Percentiles rank a stretch among this genome's conserved stretches.
These are phyloP conservation scores for Xanthorhoe spadicearia DNA, from an alignment of 2,888 invertebrate genomes.

Conservation along the genomic window DNA sequence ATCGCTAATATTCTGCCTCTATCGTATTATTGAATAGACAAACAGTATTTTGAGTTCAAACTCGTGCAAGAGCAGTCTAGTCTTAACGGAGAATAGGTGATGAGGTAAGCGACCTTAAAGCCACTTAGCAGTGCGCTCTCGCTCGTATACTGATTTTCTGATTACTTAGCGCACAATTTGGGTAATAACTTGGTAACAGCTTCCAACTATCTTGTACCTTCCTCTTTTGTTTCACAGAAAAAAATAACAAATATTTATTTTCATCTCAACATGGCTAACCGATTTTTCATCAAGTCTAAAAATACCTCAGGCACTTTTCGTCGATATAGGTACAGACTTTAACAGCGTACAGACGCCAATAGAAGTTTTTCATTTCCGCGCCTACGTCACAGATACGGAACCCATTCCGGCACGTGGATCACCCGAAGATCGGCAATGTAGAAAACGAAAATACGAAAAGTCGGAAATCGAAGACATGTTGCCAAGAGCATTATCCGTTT, in stretches of 20 bases:
- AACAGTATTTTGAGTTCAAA: constrained; percentile 46
- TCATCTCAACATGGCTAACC: not conserved
- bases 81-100: constrained; percentile 56
- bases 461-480: constrained; percentile 57
- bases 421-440: constrained; percentile 58
- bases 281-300: constrained; percentile 15
- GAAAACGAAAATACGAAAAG: constrained; percentile 54
- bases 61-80: constrained; percentile 64
- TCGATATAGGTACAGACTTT: constrained; percentile 54
- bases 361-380: constrained; percentile 74
- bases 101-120: constrained; percentile 83
- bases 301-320: constrained; percentile 48
- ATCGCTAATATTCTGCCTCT: constrained; percentile 25
- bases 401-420: constrained; percentile 67
- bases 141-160: constrained; percentile 70
- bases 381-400: constrained; percentile 68
- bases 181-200: constrained; percentile 57
- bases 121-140: constrained; percentile 77
- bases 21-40: constrained; percentile 61
- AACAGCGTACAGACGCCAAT: constrained; percentile 58
- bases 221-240: not conserved
- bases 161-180: constrained; percentile 74
- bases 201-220: constrained; percentile 22
- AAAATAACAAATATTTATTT: not conserved
- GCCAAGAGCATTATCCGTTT: constrained; percentile 50